Percentiles rank a stretch among this genome's conserved stretches.
phyloP scores from a whole-genome alignment of 2,888 invertebrate genomes.

The Trissolcus japonicus region DNA sequence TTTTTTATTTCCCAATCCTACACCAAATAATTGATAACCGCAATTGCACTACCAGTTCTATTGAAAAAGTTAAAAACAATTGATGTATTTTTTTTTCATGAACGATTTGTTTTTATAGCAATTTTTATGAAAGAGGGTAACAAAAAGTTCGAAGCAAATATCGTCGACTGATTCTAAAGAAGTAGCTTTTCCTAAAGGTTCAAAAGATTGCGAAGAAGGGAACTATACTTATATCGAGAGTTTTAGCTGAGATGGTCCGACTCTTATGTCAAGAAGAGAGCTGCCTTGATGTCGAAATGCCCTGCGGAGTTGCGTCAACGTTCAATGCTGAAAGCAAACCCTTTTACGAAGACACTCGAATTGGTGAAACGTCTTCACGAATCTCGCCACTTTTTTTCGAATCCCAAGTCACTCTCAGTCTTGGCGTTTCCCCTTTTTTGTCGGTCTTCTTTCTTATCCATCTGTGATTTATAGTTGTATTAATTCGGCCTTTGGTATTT shows the following conservation, averaged over 20 bases:
- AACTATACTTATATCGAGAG: background rate
- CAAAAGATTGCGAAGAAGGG: background rate
- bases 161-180: background rate
- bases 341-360: constrained; percentile 36
- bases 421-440: constrained; percentile 44
- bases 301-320: constrained; percentile 74
- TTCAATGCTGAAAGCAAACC: constrained; percentile 59
- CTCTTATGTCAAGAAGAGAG: constrained; percentile 60
- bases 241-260: constrained; percentile 20
- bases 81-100: too few relatives aligned
- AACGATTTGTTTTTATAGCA: too few relatives aligned
- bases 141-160: background rate
- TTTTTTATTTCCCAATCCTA: background rate
- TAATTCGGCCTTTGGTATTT: constrained; percentile 61
- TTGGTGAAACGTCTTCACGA: constrained; percentile 60
- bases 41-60: background rate
- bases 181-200: background rate
- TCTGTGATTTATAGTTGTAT: constrained; percentile 69
- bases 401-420: constrained; percentile 63
- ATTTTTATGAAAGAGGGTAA: too few relatives aligned
- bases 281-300: constrained; percentile 67
- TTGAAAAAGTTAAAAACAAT: background rate
- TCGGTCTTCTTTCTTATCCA: constrained; percentile 54
- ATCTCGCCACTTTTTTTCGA: constrained; percentile 55
- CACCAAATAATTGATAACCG: background rate